Percentiles rank a stretch among this genome's conserved stretches.
phyloP scores from a whole-genome alignment of 1,140 invertebrate genomes.

The Saxidomus purpurata region DNA sequence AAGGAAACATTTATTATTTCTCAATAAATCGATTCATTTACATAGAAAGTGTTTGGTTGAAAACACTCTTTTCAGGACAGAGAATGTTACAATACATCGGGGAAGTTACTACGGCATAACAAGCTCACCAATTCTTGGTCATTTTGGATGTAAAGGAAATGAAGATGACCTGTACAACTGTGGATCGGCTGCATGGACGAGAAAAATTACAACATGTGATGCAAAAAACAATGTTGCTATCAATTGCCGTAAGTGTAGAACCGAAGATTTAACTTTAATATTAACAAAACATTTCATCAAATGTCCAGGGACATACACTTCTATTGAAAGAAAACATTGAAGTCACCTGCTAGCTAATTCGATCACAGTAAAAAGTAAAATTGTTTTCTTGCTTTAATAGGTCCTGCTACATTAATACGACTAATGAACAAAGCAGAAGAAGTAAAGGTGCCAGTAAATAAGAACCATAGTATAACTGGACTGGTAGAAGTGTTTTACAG shows the following conservation, averaged over 20 bases:
- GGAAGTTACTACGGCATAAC: not conserved
- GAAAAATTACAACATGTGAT: not conserved
- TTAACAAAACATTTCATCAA: too few species aligned
- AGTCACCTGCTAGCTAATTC: too few species aligned
- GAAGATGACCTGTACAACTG: slow-evolving; percentile 10
- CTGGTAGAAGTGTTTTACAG: not conserved
- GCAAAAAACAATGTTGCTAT: not conserved
- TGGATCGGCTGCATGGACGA: not conserved
- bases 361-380: too few species aligned
- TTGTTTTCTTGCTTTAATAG: not conserved
- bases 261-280: too few species aligned
- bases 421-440: not conserved
- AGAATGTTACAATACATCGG: not conserved
- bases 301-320: too few species aligned
- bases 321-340: too few species aligned
- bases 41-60: not conserved
- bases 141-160: slow-evolving; percentile 3
- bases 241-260: slow-evolving; percentile 16
- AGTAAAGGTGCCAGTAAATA: not conserved
- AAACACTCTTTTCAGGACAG: not conserved
- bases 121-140: not conserved
- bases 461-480: not conserved
- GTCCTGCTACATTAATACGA: not conserved
- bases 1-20: too few species aligned
- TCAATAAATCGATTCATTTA: not conserved